Percentiles rank a stretch among this genome's conserved stretches.
phyloP scores from a whole-genome alignment of 1,140 invertebrate genomes.

The Dendroctonus valens region DNA sequence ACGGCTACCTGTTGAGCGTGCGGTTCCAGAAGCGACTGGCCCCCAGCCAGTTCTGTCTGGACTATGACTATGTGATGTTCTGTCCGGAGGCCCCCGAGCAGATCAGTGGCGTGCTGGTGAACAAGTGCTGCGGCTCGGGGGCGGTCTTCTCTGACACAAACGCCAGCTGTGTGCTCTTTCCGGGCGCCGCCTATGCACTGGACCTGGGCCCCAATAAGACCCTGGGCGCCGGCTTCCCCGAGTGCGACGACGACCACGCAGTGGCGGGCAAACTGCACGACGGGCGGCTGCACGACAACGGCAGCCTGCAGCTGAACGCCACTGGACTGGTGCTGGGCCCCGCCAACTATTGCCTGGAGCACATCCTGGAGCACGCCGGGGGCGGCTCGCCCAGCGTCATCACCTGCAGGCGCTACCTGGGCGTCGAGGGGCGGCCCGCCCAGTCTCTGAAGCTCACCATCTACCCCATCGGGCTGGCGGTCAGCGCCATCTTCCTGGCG shows the following conservation, averaged over 20 bases:
- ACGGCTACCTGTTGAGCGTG: too few relatives aligned
- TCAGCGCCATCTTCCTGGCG: conserved; percentile 74
- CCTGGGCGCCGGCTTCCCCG: conserved; percentile 54
- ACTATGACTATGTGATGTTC: conserved; percentile 38
- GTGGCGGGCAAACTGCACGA: conserved; percentile 50
- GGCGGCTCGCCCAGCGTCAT: conserved; percentile 37
- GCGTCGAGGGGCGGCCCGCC: conserved; percentile 22
- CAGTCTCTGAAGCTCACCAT: conserved; percentile 59
- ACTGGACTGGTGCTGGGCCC: conserved; percentile 49
- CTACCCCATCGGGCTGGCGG: conserved; percentile 71
- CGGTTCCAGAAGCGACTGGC: conserved; percentile 15
- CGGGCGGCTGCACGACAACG: conserved; percentile 52
- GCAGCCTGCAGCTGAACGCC: conserved; percentile 49
- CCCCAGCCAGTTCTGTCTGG: conserved; percentile 41
- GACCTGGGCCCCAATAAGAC: conserved; percentile 43
- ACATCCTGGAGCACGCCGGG: conserved; percentile 52
- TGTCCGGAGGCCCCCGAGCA: conserved; percentile 35
- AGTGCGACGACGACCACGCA: conserved; percentile 49
- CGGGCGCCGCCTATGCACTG: conserved; percentile 29
- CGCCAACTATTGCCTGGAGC: conserved; percentile 64
- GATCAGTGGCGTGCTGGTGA: conserved; percentile 45
- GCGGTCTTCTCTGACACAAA: conserved; percentile 58
- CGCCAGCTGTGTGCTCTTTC: conserved; percentile 44
- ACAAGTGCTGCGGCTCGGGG: conserved; percentile 61
- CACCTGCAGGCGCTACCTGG: conserved; percentile 38